phyloP scores from a whole-genome alignment of 1,140 invertebrate species.

The Andricus grossulariae region DNA sequence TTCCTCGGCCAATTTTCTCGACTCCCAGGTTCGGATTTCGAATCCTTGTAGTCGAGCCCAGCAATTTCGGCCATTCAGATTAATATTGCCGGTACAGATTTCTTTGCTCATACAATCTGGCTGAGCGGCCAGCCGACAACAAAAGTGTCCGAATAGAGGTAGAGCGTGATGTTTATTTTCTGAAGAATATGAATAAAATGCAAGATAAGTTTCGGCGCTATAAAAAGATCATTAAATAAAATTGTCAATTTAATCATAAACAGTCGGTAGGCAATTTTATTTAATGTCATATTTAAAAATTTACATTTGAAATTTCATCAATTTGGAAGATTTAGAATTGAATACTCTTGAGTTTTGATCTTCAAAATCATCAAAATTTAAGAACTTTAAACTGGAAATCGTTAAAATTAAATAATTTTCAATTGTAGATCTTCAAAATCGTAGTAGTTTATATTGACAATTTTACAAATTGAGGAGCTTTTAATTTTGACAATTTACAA shows the following conservation, averaged over 20 bases:
- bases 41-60: slow-evolving; percentile 69
- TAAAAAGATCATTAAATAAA: slow-evolving; percentile 1
- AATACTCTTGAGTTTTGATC: no score
- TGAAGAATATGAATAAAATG: slow-evolving; percentile 49
- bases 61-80: slow-evolving; percentile 70
- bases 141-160: slow-evolving; percentile 85
- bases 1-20: slow-evolving; percentile 70
- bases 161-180: slow-evolving; percentile 78
- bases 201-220: not conserved
- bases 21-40: slow-evolving; percentile 68
- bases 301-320: no score
- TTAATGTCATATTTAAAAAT: no score
- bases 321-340: no score
- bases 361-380: no score
- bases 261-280: not conserved
- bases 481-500: no score
- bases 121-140: slow-evolving; percentile 82
- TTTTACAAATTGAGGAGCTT: no score
- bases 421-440: no score
- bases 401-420: no score
- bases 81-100: slow-evolving; percentile 76
- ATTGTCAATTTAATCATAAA: no score
- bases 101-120: slow-evolving; percentile 80
- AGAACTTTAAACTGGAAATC: no score
- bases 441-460: no score